These are phyloP conservation scores for Anguilla marmorata DNA, from an alignment of 2,797 vertebrate genomes.

Conservation along the genomic window DNA sequence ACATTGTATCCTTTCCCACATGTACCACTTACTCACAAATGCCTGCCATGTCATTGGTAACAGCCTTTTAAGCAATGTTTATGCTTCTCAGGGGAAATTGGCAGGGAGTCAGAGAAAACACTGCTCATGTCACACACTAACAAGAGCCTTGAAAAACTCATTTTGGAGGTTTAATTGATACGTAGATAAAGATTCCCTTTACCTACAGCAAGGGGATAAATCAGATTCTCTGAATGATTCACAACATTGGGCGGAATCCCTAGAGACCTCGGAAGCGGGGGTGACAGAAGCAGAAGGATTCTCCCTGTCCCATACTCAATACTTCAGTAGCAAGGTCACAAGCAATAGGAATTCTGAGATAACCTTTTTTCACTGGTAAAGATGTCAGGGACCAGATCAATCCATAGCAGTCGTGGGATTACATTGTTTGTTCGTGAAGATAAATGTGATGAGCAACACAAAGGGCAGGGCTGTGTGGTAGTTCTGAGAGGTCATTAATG, in stretches of 20 bases:
- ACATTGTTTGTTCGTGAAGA: conserved; percentile 91
- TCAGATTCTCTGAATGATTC: not conserved
- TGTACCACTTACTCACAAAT: not conserved
- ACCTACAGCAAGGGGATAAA: not conserved
- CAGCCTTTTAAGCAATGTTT: not conserved
- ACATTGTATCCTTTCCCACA: not conserved
- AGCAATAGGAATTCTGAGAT: not conserved
- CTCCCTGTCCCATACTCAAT: not conserved
- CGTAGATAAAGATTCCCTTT: not conserved
- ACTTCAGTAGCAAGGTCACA: not conserved
- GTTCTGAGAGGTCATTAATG: not conserved
- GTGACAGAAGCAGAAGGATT: not conserved
- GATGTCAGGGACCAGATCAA: not conserved
- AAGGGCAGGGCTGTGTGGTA: conserved; percentile 79
- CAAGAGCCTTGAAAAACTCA: not conserved
- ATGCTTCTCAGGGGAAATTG: not conserved
- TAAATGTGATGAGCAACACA: conserved; percentile 89
- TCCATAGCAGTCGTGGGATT: not conserved
- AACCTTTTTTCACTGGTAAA: not conserved
- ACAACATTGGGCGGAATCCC: not conserved
- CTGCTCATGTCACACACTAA: not conserved
- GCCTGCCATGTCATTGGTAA: not conserved
- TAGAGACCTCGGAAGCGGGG: not conserved
- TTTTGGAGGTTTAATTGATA: not conserved
- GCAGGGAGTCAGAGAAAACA: not conserved